These are phyloP conservation scores for Ophthalmolycus amberensis DNA, from an alignment of 2,113 vertebrate genomes.

Conservation along the genomic window DNA sequence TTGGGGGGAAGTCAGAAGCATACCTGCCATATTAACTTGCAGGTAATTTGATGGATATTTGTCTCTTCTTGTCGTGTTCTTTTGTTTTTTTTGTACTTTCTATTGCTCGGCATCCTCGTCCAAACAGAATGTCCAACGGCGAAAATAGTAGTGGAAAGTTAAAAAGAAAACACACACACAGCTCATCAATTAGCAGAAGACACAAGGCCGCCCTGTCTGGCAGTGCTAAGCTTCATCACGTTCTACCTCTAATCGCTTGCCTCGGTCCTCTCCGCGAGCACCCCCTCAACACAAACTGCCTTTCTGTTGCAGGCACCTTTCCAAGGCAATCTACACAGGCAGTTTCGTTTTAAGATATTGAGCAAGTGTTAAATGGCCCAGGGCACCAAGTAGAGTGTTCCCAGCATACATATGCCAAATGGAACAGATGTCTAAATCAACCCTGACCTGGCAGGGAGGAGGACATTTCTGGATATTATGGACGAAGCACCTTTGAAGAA, in stretches of 20 bases:
- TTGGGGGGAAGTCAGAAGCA: conserved; percentile 5
- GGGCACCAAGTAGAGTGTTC: conserved; percentile 57
- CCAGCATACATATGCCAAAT: conserved; percentile 63
- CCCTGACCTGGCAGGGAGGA: conserved; percentile 55
- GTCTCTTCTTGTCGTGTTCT: neutral
- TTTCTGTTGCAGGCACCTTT: conserved; percentile 66
- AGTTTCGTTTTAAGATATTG: conserved; percentile 75
- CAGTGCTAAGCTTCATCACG: conserved; percentile 49
- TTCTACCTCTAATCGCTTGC: conserved; percentile 65
- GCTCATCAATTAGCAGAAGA: conserved; percentile 52
- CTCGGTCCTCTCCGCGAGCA: conserved; percentile 58
- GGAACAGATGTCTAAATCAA: conserved; percentile 71
- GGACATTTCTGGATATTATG: conserved; percentile 41
- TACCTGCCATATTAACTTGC: neutral
- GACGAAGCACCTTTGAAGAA: conserved; percentile 54
- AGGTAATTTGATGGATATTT: neutral
- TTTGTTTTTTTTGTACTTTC: too few species aligned
- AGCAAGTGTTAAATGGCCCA: conserved; percentile 74
- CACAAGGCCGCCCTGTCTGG: conserved; percentile 24
- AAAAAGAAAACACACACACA: conserved; percentile 11
- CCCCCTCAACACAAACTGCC: conserved; percentile 54
- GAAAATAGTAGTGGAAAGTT: conserved; percentile 3
- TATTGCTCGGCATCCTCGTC: too few species aligned
- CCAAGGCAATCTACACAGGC: conserved; percentile 71
- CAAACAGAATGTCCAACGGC: neutral